Percentiles rank a stretch among this genome's conserved stretches.
Conservation (phyloP, 37 sponge, comb jelly and placozoan genomes). For the Dysidea cf. avara region DNA sequence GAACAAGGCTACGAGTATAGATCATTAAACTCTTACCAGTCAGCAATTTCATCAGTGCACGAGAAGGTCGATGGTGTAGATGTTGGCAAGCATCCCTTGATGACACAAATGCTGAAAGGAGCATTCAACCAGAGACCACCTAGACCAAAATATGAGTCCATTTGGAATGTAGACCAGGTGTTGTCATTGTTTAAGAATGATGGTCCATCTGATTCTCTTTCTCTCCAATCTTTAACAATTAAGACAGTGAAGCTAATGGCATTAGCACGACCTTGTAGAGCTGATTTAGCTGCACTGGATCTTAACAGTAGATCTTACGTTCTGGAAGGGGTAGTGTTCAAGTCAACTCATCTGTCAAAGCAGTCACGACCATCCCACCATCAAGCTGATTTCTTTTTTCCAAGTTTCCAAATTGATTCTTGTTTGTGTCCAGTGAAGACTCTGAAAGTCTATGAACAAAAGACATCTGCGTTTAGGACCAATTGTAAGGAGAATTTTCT, state of each 20-base stretch:
- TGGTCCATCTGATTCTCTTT: constrained; percentile 4
- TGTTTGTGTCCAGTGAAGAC: too few species aligned
- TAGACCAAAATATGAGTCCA: constrained; percentile 6
- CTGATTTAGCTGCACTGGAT: too few species aligned
- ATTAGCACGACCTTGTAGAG: too few species aligned
- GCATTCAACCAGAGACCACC: constrained; percentile 37
- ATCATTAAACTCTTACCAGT: constrained; percentile 35
- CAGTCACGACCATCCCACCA: too few species aligned
- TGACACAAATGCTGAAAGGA: constrained; percentile 19
- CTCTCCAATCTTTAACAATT: constrained; percentile 11
- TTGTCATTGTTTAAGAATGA: background rate
- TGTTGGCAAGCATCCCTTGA: constrained; percentile 36
- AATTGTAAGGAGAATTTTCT: too few species aligned
- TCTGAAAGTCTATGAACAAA: too few species aligned
- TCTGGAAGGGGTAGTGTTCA: too few species aligned
- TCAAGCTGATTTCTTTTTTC: too few species aligned
- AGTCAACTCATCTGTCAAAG: too few species aligned
- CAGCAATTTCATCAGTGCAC: constrained; percentile 36
- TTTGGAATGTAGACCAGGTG: constrained; percentile 27
- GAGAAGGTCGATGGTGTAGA: constrained; percentile 27
- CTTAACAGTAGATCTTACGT: too few species aligned
- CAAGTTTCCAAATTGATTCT: too few species aligned
- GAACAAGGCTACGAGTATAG: constrained; percentile 17
- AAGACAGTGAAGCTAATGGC: constrained; percentile 43
- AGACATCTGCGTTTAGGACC: too few species aligned